These are phyloP conservation scores for Piprites chloris DNA, from an alignment of 2,113 vertebrate genomes.

Conservation along the genomic window DNA sequence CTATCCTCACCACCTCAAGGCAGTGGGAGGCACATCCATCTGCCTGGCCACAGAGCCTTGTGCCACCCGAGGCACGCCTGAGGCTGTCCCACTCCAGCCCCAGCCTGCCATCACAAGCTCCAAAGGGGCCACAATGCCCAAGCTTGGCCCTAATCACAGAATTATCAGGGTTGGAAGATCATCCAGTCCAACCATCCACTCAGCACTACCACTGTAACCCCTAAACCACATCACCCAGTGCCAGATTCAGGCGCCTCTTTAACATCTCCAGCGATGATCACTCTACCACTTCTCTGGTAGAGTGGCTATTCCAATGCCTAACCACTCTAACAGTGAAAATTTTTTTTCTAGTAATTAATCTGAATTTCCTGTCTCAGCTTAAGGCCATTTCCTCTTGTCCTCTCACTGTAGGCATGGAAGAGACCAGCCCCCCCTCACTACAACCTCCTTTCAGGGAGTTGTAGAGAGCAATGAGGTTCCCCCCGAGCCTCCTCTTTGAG, in stretches of 20 bases:
- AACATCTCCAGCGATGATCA: background rate
- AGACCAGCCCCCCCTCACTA: background rate
- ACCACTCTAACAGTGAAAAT: background rate
- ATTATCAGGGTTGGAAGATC: background rate
- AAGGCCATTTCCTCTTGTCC: background rate
- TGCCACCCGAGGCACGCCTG: rapidly evolving
- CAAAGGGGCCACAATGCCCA: background rate
- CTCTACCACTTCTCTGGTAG: background rate
- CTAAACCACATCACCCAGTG: background rate
- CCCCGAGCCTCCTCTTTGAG: background rate
- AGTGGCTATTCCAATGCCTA: background rate
- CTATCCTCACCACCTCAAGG: background rate
- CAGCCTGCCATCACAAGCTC: background rate
- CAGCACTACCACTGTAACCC: background rate
- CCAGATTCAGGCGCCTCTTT: background rate
- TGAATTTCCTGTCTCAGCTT: background rate
- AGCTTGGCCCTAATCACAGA: background rate
- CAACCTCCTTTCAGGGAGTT: background rate
- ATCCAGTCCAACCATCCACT: background rate
- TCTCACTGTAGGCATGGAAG: background rate
- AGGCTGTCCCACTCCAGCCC: background rate
- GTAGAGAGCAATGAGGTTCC: background rate
- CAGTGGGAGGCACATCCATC: no score
- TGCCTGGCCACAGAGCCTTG: background rate
- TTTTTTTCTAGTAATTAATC: background rate